These are phyloP conservation scores for Baronia brevicornis DNA, from an alignment of 2,888 invertebrate genomes.

Conservation along the genomic window DNA sequence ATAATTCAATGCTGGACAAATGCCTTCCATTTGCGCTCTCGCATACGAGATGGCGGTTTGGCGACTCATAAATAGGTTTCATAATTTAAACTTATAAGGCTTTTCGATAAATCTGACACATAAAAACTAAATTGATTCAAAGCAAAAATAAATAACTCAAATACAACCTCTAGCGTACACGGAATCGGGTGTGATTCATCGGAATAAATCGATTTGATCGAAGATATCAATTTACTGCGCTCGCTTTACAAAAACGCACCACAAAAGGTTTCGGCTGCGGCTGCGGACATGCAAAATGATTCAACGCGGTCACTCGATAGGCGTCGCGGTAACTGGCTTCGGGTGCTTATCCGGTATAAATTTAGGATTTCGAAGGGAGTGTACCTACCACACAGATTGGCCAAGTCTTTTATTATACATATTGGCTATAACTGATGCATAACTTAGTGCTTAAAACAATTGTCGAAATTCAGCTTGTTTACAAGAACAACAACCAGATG, in stretches of 20 bases:
- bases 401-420: no score
- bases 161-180: slow-evolving; percentile 25
- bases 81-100: slow-evolving; percentile 1
- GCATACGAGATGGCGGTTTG: slow-evolving; percentile 3
- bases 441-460: no score
- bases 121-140: slow-evolving; percentile 19
- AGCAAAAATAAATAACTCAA: slow-evolving; percentile 22
- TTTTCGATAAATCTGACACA: background rate
- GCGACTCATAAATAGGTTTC: background rate
- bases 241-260: slow-evolving; percentile 43
- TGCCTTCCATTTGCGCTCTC: no score
- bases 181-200: slow-evolving; percentile 52
- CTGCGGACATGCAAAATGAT: slow-evolving; percentile 36
- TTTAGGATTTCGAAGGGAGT: slow-evolving; percentile 23
- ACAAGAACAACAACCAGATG: no score
- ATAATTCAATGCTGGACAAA: no score
- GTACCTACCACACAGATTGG: no score
- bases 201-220: slow-evolving; percentile 41
- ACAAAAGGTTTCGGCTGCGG: slow-evolving; percentile 46
- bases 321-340: slow-evolving; percentile 35
- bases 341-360: slow-evolving; percentile 45
- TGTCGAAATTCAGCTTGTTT: no score
- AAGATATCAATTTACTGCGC: slow-evolving; percentile 41
- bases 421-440: no score
- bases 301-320: slow-evolving; percentile 44